phyloP scores from a whole-genome alignment of 2,113 vertebrate species.

The Oncorhynchus masou region DNA sequence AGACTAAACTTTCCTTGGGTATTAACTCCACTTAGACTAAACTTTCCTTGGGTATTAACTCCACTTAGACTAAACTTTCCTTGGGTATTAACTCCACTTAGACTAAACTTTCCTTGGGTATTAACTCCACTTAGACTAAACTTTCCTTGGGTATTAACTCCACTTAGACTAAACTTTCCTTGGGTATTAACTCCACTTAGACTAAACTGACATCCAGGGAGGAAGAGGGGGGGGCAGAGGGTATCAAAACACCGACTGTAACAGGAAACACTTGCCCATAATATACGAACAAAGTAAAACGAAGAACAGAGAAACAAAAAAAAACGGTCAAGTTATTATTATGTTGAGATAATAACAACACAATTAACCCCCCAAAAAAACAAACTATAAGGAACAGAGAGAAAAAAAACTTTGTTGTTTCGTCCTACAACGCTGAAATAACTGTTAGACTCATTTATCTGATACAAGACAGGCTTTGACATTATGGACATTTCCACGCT shows the following conservation, averaged over 20 bases:
- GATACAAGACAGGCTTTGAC: too few species aligned
- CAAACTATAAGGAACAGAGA: too few species aligned
- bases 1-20: slow-evolving; percentile 62
- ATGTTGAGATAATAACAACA: too few species aligned
- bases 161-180: slow-evolving; percentile 61
- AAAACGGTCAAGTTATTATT: too few species aligned
- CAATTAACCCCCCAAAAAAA: too few species aligned
- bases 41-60: slow-evolving; percentile 56
- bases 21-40: slow-evolving; percentile 16
- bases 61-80: slow-evolving; percentile 59
- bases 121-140: slow-evolving; percentile 13
- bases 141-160: slow-evolving; percentile 55
- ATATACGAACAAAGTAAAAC: too few species aligned
- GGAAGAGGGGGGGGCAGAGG: not conserved
- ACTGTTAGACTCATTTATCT: too few species aligned
- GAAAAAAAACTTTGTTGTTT: too few species aligned
- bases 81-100: slow-evolving; percentile 22
- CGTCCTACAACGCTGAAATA: too few species aligned
- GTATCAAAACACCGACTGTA: not conserved
- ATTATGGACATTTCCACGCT: too few species aligned
- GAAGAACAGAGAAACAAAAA: too few species aligned
- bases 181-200: slow-evolving; percentile 14
- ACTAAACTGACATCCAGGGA: not conserved
- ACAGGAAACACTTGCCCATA: too few species aligned
- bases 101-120: slow-evolving; percentile 63